Evolutionary conservation across 2,888 invertebrate species (phyloP).

Genomic region (Magallana nippona): DNA sequence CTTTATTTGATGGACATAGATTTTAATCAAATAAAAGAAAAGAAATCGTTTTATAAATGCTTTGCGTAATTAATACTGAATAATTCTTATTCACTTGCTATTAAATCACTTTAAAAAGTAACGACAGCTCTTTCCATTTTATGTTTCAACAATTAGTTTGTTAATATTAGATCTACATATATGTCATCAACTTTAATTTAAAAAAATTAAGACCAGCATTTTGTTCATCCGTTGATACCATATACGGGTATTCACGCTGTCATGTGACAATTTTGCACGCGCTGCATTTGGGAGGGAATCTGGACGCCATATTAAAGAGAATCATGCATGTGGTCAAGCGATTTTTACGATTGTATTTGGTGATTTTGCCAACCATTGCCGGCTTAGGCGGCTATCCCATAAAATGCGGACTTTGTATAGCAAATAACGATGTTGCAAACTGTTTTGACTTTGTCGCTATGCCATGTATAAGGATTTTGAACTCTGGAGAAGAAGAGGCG

Average conservation of each 20-base stretch:
- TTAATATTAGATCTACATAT: neutral
- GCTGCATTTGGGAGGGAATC: conserved; percentile 1
- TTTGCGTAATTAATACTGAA: neutral
- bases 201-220: neutral
- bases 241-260: neutral
- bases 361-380: conserved; percentile 5
- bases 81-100: conserved; percentile 26
- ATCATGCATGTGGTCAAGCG: conserved; percentile 1
- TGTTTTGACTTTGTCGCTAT: neutral
- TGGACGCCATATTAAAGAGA: neutral
- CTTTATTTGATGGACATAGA: neutral
- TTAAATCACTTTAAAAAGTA: conserved; percentile 18
- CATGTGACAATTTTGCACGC: conserved; percentile 24
- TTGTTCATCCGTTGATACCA: neutral
- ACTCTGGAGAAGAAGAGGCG: neutral
- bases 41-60: neutral
- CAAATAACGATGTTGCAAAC: neutral
- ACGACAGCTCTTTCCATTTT: conserved; percentile 12
- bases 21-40: neutral
- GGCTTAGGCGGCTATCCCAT: neutral
- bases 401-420: neutral
- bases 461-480: neutral
- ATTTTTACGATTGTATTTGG: conserved; percentile 11
- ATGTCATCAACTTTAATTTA: conserved; percentile 20
- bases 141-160: conserved; percentile 11